A percentile compares a stretch with the other conserved stretches of the same genome.
These are phyloP conservation scores for Oscheius myriophilus DNA, from an alignment of 2,888 invertebrate species.

Conservation along the genomic window DNA sequence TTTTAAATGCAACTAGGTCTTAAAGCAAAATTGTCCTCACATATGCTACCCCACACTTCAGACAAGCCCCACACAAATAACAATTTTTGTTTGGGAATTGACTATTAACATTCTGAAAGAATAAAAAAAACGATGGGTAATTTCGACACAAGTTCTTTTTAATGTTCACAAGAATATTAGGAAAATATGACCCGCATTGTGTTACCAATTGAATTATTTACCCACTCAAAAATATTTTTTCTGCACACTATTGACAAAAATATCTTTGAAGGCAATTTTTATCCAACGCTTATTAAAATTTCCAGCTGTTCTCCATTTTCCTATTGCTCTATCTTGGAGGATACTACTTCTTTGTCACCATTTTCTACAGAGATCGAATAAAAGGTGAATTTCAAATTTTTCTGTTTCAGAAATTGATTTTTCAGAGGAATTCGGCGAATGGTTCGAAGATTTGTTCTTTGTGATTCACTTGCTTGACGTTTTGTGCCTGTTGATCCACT, in stretches of 20 bases:
- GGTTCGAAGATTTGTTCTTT: slow-evolving; percentile 43
- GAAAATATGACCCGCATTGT: too few species aligned
- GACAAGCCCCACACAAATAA: neutral
- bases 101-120: too few species aligned
- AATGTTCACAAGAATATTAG: too few species aligned
- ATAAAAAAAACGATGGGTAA: too few species aligned
- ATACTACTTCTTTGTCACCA: slow-evolving; percentile 50
- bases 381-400: slow-evolving; percentile 2
- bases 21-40: too few species aligned
- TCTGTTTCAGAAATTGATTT: neutral
- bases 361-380: slow-evolving; percentile 16
- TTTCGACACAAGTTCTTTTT: too few species aligned
- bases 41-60: neutral
- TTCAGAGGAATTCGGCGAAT: slow-evolving; percentile 44
- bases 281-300: neutral
- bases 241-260: too few species aligned
- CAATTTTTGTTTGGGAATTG: neutral
- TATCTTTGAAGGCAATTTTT: too few species aligned
- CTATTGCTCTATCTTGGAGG: slow-evolving; percentile 49
- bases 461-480: slow-evolving; percentile 47
- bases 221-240: too few species aligned
- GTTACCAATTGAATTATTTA: too few species aligned
- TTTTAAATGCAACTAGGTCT: too few species aligned
- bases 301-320: slow-evolving; percentile 49
- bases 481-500: slow-evolving; percentile 39